Evolutionary conservation across 64 coral and sea anemone genomes (phyloP).

Genomic region (Dendrophyllia cribrosa): DNA sequence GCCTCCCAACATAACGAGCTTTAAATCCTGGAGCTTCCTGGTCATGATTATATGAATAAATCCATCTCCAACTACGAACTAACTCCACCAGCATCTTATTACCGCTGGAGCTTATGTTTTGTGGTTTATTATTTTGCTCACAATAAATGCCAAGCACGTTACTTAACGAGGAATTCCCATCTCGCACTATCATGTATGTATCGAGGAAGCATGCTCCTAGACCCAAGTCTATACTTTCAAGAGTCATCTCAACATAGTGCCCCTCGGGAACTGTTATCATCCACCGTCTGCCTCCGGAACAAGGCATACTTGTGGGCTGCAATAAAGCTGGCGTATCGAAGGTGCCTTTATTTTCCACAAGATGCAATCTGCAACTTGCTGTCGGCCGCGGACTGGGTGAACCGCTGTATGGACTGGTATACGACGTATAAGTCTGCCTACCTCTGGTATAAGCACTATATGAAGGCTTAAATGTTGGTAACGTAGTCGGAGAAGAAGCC

Average conservation of each 20-base stretch:
- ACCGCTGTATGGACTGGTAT: background rate
- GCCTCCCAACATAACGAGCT: background rate
- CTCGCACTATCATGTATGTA: background rate
- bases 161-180: background rate
- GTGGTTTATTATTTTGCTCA: background rate
- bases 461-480: too few species aligned
- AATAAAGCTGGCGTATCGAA: background rate
- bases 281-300: background rate
- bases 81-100: background rate
- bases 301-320: background rate
- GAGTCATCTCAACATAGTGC: conserved; percentile 12
- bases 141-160: conserved; percentile 1
- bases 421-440: too few species aligned
- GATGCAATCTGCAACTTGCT: background rate
- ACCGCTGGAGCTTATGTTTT: background rate
- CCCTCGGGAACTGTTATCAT: background rate
- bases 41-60: background rate
- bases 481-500: too few species aligned
- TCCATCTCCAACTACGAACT: background rate
- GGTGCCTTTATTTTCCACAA: background rate
- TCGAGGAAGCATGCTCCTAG: background rate
- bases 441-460: too few species aligned
- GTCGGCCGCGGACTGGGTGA: background rate
- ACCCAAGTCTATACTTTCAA: background rate
- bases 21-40: background rate